These are phyloP conservation scores for Macquaria australasica DNA, from an alignment of 2,113 vertebrate genomes.

Conservation along the genomic window DNA sequence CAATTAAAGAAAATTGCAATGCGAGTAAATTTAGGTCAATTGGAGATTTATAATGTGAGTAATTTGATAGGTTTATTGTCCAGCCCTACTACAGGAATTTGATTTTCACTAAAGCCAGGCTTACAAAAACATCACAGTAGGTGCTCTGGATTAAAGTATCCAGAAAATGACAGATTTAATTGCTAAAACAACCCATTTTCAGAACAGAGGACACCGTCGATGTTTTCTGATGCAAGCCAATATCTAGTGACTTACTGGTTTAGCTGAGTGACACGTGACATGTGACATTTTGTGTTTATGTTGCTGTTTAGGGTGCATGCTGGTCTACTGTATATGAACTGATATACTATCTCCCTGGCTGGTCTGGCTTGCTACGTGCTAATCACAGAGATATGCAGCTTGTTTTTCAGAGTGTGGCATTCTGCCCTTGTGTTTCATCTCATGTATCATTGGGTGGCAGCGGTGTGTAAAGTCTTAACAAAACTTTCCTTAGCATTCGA, in stretches of 20 bases:
- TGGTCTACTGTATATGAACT: conserved; percentile 21
- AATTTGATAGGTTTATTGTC: background rate
- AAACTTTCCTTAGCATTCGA: background rate
- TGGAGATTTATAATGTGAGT: background rate
- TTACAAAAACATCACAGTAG: background rate
- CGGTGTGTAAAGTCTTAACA: conserved; percentile 18
- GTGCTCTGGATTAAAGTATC: background rate
- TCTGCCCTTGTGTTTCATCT: conserved; percentile 40
- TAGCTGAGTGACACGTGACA: background rate
- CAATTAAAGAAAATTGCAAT: background rate
- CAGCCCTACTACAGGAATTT: background rate
- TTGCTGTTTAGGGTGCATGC: background rate
- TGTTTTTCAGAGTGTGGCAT: conserved; percentile 52
- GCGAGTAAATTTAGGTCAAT: background rate
- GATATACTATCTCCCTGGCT: conserved; percentile 47
- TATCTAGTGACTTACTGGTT: background rate
- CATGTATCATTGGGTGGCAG: conserved; percentile 47
- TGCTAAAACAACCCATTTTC: background rate
- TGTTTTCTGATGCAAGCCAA: background rate
- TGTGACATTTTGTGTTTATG: conserved; percentile 19
- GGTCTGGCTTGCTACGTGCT: conserved; percentile 3
- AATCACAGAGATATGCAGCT: conserved; percentile 57
- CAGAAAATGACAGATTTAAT: background rate
- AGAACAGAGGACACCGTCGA: background rate
- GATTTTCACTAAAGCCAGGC: background rate